These are phyloP conservation scores for Conus ventricosus DNA, from an alignment of 1,140 invertebrate species.

Conservation along the genomic window DNA sequence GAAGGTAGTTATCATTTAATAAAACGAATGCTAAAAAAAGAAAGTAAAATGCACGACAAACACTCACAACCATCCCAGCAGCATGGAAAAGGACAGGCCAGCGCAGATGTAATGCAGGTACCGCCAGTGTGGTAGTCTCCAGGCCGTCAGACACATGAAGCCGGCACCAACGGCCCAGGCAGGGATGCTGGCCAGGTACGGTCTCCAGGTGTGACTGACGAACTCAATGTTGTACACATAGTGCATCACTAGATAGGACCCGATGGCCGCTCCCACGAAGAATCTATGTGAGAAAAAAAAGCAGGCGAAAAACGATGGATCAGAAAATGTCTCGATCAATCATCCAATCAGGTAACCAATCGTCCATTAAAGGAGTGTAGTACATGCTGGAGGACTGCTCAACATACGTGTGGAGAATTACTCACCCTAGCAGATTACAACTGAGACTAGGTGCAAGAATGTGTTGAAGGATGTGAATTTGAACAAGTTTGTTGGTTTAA, in stretches of 20 bases:
- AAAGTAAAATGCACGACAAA: not conserved
- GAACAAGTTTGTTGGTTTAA: too few relatives aligned
- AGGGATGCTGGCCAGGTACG: constrained; percentile 49
- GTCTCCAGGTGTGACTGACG: constrained; percentile 46
- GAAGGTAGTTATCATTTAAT: too few relatives aligned
- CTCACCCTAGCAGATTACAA: too few relatives aligned
- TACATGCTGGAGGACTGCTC: not conserved
- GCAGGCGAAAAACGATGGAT: not conserved
- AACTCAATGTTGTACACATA: constrained; percentile 51
- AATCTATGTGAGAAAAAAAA: not conserved
- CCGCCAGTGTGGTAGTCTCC: constrained; percentile 50
- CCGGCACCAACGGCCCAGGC: constrained; percentile 42
- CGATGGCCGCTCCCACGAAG: constrained; percentile 34
- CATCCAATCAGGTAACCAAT: not conserved
- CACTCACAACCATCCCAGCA: constrained; percentile 55
- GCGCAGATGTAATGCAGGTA: constrained; percentile 79
- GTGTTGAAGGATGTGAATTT: too few relatives aligned
- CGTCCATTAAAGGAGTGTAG: not conserved
- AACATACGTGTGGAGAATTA: too few relatives aligned
- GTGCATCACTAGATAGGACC: constrained; percentile 45
- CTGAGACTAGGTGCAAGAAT: too few relatives aligned
- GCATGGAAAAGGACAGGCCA: constrained; percentile 42
- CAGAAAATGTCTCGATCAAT: not conserved
- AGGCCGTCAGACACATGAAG: constrained; percentile 46
- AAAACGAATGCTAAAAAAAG: not conserved